Percentiles rank a stretch among this genome's conserved stretches.
phyloP scores from a whole-genome alignment of 2,113 vertebrate genomes.

The Rutilus rutilus region DNA sequence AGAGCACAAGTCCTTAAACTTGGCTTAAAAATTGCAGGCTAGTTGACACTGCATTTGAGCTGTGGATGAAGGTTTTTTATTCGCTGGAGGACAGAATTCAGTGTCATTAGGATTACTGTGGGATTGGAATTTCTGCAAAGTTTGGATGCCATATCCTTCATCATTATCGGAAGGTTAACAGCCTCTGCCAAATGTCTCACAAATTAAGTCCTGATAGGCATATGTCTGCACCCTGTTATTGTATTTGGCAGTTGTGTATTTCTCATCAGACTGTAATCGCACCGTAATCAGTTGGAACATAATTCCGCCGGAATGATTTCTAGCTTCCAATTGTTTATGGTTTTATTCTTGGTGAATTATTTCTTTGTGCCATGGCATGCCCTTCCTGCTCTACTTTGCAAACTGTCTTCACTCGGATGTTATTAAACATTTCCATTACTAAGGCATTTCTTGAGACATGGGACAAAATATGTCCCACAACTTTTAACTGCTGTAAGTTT shows the following conservation, averaged over 20 bases:
- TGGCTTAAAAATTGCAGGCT: not conserved
- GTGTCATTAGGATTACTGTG: not conserved
- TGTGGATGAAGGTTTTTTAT: not conserved
- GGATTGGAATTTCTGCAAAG: not conserved
- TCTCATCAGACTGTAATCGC: slow-evolving; percentile 43
- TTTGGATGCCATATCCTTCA: not conserved
- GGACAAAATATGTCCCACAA: not conserved
- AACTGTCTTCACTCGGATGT: slow-evolving; percentile 9
- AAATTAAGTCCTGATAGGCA: slow-evolving; percentile 21
- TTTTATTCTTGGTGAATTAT: slow-evolving; percentile 21
- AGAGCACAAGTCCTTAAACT: slow-evolving; percentile 2
- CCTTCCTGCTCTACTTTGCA: not conserved
- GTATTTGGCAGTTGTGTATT: slow-evolving; percentile 38
- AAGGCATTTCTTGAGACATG: not conserved
- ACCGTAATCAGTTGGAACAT: slow-evolving; percentile 13
- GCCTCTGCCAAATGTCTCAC: slow-evolving; percentile 12
- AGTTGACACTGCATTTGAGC: not conserved
- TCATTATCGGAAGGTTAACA: slow-evolving; percentile 10
- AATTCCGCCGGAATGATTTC: not conserved
- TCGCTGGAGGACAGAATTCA: not conserved
- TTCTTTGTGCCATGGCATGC: not conserved
- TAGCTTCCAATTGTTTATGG: slow-evolving; percentile 8
- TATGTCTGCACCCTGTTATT: slow-evolving; percentile 37
- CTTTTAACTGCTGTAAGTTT: not conserved
- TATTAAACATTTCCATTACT: slow-evolving; percentile 6